These are phyloP conservation scores for Neria commutata DNA, from an alignment of 2,888 invertebrate species.

Conservation along the genomic window DNA sequence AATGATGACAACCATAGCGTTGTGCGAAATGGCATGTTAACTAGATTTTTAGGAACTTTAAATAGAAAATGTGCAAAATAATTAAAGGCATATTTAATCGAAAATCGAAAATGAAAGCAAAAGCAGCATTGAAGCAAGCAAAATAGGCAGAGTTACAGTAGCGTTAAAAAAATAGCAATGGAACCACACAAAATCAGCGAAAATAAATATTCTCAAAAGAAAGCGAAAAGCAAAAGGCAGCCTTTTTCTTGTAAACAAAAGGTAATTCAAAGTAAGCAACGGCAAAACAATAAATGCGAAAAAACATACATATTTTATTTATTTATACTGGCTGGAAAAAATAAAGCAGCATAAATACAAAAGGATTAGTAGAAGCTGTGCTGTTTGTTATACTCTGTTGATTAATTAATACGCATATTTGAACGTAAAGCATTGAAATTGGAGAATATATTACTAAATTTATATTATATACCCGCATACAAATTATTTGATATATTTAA, in stretches of 20 bases:
- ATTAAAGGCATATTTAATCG: constrained; percentile 5
- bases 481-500: constrained; percentile 2
- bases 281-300: constrained; percentile 19
- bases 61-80: constrained; percentile 7
- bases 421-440: neutral
- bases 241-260: constrained; percentile 15
- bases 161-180: constrained; percentile 9
- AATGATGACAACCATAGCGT: constrained; percentile 3
- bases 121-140: neutral
- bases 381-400: constrained; percentile 26
- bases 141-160: constrained; percentile 2
- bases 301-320: constrained; percentile 13
- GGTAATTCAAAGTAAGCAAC: constrained; percentile 12
- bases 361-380: constrained; percentile 22
- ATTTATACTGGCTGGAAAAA: too few relatives aligned
- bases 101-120: neutral
- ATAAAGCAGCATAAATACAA: constrained; percentile 13
- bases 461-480: constrained; percentile 1
- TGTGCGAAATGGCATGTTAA: too few relatives aligned
- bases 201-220: constrained; percentile 1
- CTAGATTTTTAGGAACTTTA: constrained; percentile 26
- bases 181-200: constrained; percentile 3
- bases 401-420: neutral
- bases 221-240: constrained; percentile 8
- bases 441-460: neutral